phyloP scores from a whole-genome alignment of 2,888 invertebrate species.

The Ptilodon capucinus region DNA sequence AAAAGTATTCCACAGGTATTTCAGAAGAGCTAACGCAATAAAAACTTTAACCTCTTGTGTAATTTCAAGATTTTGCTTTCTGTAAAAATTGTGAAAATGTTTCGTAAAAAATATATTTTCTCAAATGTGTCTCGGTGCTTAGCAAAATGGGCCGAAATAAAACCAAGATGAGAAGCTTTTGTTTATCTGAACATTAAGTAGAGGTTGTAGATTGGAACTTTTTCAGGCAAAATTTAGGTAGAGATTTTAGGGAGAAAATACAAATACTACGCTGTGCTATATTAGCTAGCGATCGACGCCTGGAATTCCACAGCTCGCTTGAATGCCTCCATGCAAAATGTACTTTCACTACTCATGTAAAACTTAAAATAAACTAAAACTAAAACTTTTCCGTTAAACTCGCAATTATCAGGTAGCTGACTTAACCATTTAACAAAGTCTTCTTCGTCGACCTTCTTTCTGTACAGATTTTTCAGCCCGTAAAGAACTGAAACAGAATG shows the following conservation, averaged over 20 bases:
- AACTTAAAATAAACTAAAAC: too few relatives aligned
- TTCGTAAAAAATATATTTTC: slow-evolving; percentile 9
- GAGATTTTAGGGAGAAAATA: neutral
- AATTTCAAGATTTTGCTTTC: slow-evolving; percentile 17
- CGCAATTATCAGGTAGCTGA: too few relatives aligned
- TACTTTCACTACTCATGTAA: too few relatives aligned
- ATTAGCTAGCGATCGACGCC: too few relatives aligned
- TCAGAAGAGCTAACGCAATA: slow-evolving; percentile 10
- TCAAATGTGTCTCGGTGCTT: slow-evolving; percentile 7
- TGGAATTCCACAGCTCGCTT: too few relatives aligned
- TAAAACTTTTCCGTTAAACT: too few relatives aligned
- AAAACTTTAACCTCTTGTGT: slow-evolving; percentile 19
- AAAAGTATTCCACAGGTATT: neutral
- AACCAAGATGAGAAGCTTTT: slow-evolving; percentile 15
- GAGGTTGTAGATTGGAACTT: slow-evolving; percentile 11
- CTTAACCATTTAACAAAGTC: too few relatives aligned
- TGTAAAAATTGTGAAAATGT: slow-evolving; percentile 20
- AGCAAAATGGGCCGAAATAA: slow-evolving; percentile 11
- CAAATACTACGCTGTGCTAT: neutral
- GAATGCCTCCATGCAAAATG: too few relatives aligned
- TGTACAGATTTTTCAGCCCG: too few relatives aligned
- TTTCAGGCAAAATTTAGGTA: slow-evolving; percentile 14
- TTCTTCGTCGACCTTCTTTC: too few relatives aligned
- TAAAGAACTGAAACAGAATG: too few relatives aligned
- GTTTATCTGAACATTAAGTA: slow-evolving; percentile 15